Conservation (phyloP, 2,113 vertebrate species). For the Nothoprocta perdicaria region DNA sequence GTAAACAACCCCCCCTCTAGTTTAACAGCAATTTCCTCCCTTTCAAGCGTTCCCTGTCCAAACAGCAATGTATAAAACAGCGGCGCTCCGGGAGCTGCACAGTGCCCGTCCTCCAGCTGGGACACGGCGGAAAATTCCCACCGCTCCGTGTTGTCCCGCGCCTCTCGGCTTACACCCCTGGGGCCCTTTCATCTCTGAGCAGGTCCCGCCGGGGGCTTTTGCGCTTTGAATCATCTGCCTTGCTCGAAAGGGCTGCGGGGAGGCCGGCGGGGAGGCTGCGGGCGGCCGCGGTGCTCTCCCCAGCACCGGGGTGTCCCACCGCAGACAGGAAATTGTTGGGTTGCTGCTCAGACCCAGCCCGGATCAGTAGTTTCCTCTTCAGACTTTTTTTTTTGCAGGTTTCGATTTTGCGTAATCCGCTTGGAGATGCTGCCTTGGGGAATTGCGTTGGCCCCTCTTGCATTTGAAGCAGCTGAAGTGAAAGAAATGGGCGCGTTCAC, state of each 20-base stretch:
- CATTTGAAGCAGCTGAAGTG: neutral
- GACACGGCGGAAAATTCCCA: neutral
- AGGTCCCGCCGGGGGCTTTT: neutral
- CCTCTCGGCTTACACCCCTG: neutral
- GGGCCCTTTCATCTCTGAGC: neutral
- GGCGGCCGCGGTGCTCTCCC: neutral
- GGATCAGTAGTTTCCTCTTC: conserved; percentile 70
- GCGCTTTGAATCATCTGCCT: fast-evolving
- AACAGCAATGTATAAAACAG: too few relatives aligned
- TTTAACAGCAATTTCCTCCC: neutral
- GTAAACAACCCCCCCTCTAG: neutral
- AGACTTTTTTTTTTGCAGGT: neutral
- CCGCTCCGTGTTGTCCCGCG: neutral
- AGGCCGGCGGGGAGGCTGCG: neutral
- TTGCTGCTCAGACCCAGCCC: conserved; percentile 63
- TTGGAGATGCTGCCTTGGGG: neutral
- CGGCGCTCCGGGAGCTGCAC: neutral
- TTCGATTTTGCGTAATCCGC: conserved; percentile 7
- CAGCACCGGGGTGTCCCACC: conserved; percentile 34
- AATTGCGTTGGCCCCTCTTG: fast-evolving
- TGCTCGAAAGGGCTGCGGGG: neutral
- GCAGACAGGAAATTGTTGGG: conserved; percentile 72
- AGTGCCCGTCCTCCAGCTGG: neutral
- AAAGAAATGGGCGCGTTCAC: neutral
- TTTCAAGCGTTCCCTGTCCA: neutral